Conservation (phyloP, 2,113 vertebrate species). For the Notarius quadriscutis region DNA sequence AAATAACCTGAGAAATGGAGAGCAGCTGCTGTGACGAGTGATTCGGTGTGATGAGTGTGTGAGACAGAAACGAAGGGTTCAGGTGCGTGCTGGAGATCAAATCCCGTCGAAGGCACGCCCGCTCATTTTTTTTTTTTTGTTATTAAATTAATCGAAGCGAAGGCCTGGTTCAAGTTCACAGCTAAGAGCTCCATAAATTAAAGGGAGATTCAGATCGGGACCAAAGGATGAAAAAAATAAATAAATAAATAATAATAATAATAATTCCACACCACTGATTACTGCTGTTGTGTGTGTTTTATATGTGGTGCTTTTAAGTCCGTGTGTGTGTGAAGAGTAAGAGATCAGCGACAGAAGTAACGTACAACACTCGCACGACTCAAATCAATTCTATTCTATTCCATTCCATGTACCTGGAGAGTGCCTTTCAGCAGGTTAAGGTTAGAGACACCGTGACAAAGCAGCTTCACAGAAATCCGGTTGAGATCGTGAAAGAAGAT, state of each 20-base stretch:
- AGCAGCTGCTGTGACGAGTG: constrained; percentile 5
- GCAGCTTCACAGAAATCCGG: background rate
- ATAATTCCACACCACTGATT: constrained; percentile 68
- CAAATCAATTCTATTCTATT: background rate
- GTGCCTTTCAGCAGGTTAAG: background rate
- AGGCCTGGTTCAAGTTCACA: constrained; percentile 70
- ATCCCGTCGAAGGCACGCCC: constrained; percentile 61
- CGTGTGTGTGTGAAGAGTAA: background rate
- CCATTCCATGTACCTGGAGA: no score
- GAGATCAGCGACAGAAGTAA: background rate
- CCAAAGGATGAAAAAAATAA: constrained; percentile 50
- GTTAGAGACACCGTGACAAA: background rate
- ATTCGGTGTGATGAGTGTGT: background rate
- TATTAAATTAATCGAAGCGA: constrained; percentile 65
- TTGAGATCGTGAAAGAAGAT: background rate
- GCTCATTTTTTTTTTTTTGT: constrained; percentile 29
- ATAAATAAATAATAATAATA: constrained; percentile 58
- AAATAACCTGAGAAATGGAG: constrained; percentile 19
- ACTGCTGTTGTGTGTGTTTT: constrained; percentile 69
- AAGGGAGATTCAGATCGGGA: constrained; percentile 70
- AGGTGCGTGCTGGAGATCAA: constrained; percentile 65
- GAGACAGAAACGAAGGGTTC: constrained; percentile 57
- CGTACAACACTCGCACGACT: no score
- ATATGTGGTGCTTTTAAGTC: constrained; percentile 62
- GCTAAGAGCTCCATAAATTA: constrained; percentile 70